phyloP scores from a whole-genome alignment of 2,888 invertebrate species.

The Sinohyriopsis cumingii region DNA sequence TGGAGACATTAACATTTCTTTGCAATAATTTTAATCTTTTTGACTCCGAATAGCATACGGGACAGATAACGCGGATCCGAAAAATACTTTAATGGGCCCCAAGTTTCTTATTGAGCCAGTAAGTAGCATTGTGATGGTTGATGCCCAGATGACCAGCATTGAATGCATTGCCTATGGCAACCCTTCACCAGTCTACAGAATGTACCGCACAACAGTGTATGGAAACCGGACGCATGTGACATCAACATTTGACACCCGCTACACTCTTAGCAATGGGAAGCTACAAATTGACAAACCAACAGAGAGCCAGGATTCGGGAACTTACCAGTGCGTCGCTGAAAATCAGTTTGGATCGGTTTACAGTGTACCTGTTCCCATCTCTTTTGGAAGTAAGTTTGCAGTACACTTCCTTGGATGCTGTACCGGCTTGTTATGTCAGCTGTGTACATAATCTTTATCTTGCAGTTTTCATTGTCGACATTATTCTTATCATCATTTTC shows the following conservation, averaged over 20 bases:
- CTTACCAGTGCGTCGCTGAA: conserved; percentile 92
- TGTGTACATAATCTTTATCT: too few relatives aligned
- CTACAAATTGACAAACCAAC: conserved; percentile 88
- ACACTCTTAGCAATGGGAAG: conserved; percentile 92
- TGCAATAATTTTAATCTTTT: background rate
- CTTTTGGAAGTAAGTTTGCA: conserved; percentile 81
- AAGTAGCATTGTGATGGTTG: conserved; percentile 59
- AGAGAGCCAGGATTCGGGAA: conserved; percentile 85
- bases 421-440: too few relatives aligned
- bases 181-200: conserved; percentile 88
- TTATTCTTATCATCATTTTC: too few relatives aligned
- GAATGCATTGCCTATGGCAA: conserved; percentile 79
- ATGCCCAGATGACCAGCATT: conserved; percentile 29
- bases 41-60: conserved; percentile 47
- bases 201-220: conserved; percentile 80
- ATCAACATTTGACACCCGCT: conserved; percentile 64
- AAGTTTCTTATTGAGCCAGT: conserved; percentile 81
- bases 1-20: background rate
- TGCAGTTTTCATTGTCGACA: too few relatives aligned
- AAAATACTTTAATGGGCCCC: conserved; percentile 89
- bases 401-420: too few relatives aligned
- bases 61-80: conserved; percentile 78
- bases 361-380: conserved; percentile 89
- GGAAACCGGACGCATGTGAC: conserved; percentile 20
- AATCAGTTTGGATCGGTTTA: conserved; percentile 91